Evolutionary conservation across 1,140 invertebrate genomes (phyloP), one percentile per base, ranked within the genome.

Genomic region (Globodera rostochiensis): DNA sequence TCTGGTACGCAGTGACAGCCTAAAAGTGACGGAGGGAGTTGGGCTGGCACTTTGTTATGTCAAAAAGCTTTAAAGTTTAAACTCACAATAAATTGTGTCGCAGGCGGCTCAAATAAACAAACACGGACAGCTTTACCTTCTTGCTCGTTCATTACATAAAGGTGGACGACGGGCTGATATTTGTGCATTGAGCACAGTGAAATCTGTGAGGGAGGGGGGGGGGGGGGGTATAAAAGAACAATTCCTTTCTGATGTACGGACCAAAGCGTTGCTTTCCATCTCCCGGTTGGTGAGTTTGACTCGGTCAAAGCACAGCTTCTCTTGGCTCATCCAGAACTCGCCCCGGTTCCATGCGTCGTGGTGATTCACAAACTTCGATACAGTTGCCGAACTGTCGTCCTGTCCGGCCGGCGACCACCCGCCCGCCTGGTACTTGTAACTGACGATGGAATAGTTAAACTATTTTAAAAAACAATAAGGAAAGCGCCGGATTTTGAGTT

Each of bases 1-100:
- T 86, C 60, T 84, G 83, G 60, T 84, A 84, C 2, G 83, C 83
- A 21, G 83, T 84, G 11, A 84, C 83, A 45, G 83, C 83, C 69
- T 71, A 47, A 36, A 71, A 13, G 6, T 21, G 36, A 25, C 57
- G 67, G 25, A 67, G 1, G 36, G 3, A 36, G 36, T 36, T 36
- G 36, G 36, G 2, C 1, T 36, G 3, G 36, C 36, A 0, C 2
- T 36, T 36, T 36, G 36, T 36, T 36, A 21, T 78, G 77, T n/a
- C 13, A n/a, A 6, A 64, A 64, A 64, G 15, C 15, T 19, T 19
- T 64, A 19, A 64, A 36, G 36, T 36, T 36, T 6, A 15, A 64
- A 36, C 69, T 71, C 7, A 71, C 69, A 53, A 83, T 85, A 53
- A 83, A 83, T 53, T 83, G 84, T n/a, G 74, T 81, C 19, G 49